Evolutionary conservation across 2,113 vertebrate genomes (phyloP), one percentile per base, ranked within the genome.

Genomic region (Albula goreensis): DNA sequence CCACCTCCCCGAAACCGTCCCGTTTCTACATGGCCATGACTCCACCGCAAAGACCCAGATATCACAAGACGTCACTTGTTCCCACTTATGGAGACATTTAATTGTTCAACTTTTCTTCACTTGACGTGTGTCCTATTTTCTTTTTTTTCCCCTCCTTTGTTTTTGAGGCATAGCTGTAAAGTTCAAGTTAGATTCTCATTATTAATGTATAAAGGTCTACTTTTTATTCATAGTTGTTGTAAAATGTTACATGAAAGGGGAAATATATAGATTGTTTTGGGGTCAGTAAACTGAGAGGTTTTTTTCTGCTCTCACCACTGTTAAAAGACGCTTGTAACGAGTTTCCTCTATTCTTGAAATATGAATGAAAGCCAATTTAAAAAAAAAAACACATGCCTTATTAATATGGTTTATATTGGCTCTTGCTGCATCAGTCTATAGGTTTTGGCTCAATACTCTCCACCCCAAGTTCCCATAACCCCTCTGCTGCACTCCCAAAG

Each of bases 141-240:
- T 41, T 41, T 41, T 41, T 41, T 41, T 41, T 41, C 31, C 31
- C 31, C 31, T 41, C 31, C 31, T 41, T 41, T 41, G 31, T 41
- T 41, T 41, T 41, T 41, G 31, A 41, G 31, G 31, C 31, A 1
- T 89, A 86, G 86, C 89, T 85, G 91, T 87, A 88, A 91, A 92
- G 89, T 88, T 89, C 86, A 90, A 89, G 85, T 84, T 85, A 90
- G 84, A 86, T 87, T 78, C 86, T 92, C 83, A 88, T 91, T 88
- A 90, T 89, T 92, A 90, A 91, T 91, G 86, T 89, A 90, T 89
- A 86, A 90, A 83, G 80, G 86, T 85, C 81, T 87, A 41, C 31
- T 41, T 83, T 89, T 90, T 87, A 85, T 83, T 87, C 86, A 88
- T 90, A 88, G 89, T 88, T 87, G 85, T 41, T 41, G 31, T 41